Evolutionary conservation across 1,140 invertebrate genomes (phyloP), one percentile per base, ranked within the genome.

Genomic region (Euura saliciscinereae): DNA sequence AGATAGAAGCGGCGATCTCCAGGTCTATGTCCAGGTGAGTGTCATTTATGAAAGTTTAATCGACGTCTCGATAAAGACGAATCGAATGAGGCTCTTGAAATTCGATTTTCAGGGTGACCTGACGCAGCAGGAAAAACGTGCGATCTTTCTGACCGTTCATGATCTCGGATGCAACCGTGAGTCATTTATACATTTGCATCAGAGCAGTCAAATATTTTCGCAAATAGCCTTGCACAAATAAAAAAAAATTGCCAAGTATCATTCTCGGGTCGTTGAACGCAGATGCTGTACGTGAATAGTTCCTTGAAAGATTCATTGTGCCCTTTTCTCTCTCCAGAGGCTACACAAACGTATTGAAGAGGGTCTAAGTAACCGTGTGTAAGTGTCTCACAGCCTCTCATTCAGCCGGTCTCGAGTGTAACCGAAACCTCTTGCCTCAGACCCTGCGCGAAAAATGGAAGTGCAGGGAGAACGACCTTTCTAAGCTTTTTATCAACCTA

Each of bases 151-250:
- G 44, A 97, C 96, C 13, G 94, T 97, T 5, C 96, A 97, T 85
- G 96, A 97, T 84, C 88, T 97, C 76, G 96, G 96, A 83, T 95
- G 94, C 81, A 96, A 96, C 86, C 94, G 95, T 96, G 89, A 94
- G 94, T 94, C 73, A 65, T 42, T 28, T 28, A 28, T 28, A 28
- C 28, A 28, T 28, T 28, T 28, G 28, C 28, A 28, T 28, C 1
- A 28, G 28, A 28, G 28, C 1, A 28, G 1, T 28, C 28, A 28
- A 28, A 28, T 28, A 28, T 28, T 28, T 28, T 28, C 28, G 28
- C 28, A 28, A 28, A 28, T 28, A 28, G 28, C 28, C 28, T 28
- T 28, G 28, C 28, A 28, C 28, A 28, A 28, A 28, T 28, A 28
- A 28, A 28, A 28, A 28, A 28, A 28, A 28, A 28, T 28, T 28